Evolutionary conservation across 2,888 invertebrate genomes (phyloP), one percentile per base, ranked within the genome.

Genomic region (Torymus texanus): DNA sequence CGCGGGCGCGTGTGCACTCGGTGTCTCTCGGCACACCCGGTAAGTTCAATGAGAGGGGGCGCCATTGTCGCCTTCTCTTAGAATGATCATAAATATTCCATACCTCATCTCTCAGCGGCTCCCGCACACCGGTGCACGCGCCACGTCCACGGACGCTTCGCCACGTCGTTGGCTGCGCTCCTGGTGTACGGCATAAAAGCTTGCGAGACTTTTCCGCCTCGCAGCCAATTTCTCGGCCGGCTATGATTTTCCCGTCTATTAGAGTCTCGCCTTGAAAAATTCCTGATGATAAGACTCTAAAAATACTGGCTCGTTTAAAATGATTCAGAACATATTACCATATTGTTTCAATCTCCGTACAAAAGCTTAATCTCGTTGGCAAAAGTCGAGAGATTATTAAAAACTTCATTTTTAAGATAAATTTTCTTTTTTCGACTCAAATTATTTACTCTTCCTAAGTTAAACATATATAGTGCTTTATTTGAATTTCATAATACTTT

Each of bases 11-110:
- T n/a, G 24, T 65, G 65, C 53, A 67, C 66, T 68, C 59, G 18
- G 51, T 11, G 61, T 61, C 61, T 61, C 61, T 61, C 41, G 41
- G 8, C 41, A 41, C 41, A 41, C 41, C 18, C 75, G 81, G 79
- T 55, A 76, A 68, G 82, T 83, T 83, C 82, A 84, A 84, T 84
- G 82, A 81, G 75, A 81, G 71, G 14, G n/a, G 16, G 62, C 78
- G 80, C 78, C 83, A 85, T 85, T 85, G 86, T 85, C 84, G 81
- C 79, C 56, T 77, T 63, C 75, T 81, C 75, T 82, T 84, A 85
- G 84, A 85, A 85, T 84, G 84, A 84, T 83, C 85, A 86, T 86
- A 86, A 86, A 86, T 86, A 86, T 86, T 86, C 83, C 83, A 86
- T 84, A 82, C 80, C 84, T 86, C 86, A 82, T 85, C 84, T 84